Evolutionary conservation across 2,888 invertebrate genomes (phyloP), one percentile per base, ranked within the genome.

Genomic region (Electrophaes corylata): DNA sequence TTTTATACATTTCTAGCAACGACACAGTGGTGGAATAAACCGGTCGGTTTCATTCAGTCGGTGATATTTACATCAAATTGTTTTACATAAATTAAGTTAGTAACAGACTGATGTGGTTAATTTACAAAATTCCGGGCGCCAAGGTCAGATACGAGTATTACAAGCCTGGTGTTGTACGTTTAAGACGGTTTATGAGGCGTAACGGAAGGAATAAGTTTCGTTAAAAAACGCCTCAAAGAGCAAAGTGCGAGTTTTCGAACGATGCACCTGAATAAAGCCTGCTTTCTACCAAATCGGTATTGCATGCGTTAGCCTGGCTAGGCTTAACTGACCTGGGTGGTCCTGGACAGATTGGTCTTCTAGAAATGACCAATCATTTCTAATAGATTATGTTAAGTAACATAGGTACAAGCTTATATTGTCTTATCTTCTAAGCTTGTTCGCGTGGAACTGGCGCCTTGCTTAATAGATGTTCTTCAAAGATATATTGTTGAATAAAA

Each of bases 121-220:
- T 70, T 67, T 50, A 65, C 49, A 71, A 74, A 70, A 68, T 69
- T 67, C 57, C 71, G 70, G 66, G 64, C 64, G 59, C 45, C 86
- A 83, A 84, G 84, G 85, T 70, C 76, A 77, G 73, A 62, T 78
- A 58, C 54, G 70, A 68, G 71, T 26, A 29, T 75, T 69, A 58
- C 67, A 70, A 71, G 71, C 72, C 64, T 73, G 72, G 75, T 78
- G 81, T 77, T 79, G 74, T 76, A 73, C 79, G 76, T 79, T 81
- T 81, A 79, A 75, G 69, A 67, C 71, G 74, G 76, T 86, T 86
- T 85, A 86, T 83, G 83, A 83, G 72, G 76, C 84, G 82, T 84
- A 76, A 86, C 84, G 67, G 66, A 67, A 68, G 65, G 73, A 73
- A 70, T 69, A 67, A 68, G 52, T 66, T 57, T 64, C 54, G 62